Conservation (phyloP, 2,113 vertebrate genomes). For the Cranoglanis bouderius region DNA sequence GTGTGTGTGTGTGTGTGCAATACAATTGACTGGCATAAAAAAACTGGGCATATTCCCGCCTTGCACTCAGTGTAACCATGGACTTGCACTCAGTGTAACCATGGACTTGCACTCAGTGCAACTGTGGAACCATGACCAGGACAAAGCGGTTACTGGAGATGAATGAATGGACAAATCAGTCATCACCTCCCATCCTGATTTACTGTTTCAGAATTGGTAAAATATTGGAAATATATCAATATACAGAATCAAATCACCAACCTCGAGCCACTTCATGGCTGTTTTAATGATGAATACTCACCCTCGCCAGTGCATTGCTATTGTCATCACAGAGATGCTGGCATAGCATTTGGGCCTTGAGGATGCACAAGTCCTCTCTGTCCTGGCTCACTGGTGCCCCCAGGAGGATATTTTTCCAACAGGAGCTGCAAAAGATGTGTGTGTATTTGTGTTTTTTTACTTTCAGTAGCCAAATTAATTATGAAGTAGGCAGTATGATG, state of each 20-base stretch:
- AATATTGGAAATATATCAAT: not conserved
- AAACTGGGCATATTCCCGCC: not conserved
- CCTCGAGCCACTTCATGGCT: not conserved
- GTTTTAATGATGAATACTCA: constrained; percentile 52
- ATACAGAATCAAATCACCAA: not conserved
- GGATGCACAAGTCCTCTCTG: constrained; percentile 72
- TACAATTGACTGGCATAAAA: not conserved
- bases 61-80: not conserved
- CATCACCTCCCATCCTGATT: not conserved
- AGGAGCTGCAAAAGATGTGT: constrained; percentile 65
- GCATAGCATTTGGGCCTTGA: constrained; percentile 75
- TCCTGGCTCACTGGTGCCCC: constrained; percentile 77
- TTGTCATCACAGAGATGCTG: constrained; percentile 71
- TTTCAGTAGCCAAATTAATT: not conserved
- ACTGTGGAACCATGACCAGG: not conserved
- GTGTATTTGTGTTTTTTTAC: not conserved
- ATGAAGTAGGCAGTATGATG: not conserved
- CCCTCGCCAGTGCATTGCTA: constrained; percentile 73
- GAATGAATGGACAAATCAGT: not conserved
- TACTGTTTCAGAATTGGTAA: not conserved
- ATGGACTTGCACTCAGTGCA: not conserved
- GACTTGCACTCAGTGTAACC: not conserved
- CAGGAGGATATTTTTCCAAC: constrained; percentile 83
- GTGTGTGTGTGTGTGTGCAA: too few species aligned
- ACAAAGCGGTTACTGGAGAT: not conserved